Evolutionary conservation across 2,113 vertebrate genomes (phyloP).

Genomic region (Callionymus lyra): DNA sequence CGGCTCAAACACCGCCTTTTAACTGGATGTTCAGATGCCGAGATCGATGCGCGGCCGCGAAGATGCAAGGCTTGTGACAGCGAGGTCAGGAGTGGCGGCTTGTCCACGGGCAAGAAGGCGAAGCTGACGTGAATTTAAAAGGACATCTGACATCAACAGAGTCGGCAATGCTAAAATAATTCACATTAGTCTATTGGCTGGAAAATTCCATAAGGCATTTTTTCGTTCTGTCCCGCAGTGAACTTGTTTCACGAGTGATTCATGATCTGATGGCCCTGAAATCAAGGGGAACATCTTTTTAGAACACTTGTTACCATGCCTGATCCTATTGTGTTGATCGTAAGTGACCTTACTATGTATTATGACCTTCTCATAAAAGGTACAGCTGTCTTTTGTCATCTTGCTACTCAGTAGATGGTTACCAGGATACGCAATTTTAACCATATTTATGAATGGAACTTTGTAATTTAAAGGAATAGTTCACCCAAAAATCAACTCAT

Average conservation of each 20-base stretch:
- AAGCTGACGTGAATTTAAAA: constrained; percentile 14
- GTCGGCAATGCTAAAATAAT: constrained; percentile 24
- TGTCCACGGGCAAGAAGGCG: constrained; percentile 2
- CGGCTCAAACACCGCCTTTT: constrained; percentile 14
- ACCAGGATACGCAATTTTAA: too few relatives aligned
- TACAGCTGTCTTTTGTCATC: too few relatives aligned
- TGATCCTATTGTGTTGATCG: too few relatives aligned
- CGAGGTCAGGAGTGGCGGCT: constrained; percentile 24
- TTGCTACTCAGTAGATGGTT: too few relatives aligned
- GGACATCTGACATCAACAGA: constrained; percentile 23
- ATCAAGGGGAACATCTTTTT: too few relatives aligned
- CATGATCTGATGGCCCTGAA: not conserved
- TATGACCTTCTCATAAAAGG: too few relatives aligned
- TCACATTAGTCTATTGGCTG: constrained; percentile 23
- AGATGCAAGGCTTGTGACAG: constrained; percentile 2
- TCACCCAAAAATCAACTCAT: too few relatives aligned
- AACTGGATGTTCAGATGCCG: constrained; percentile 14
- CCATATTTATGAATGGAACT: too few relatives aligned
- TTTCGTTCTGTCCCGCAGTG: constrained; percentile 6
- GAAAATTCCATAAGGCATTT: constrained; percentile 7
- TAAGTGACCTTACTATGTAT: too few relatives aligned
- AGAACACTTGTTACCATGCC: too few relatives aligned
- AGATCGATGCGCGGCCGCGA: constrained; percentile 6
- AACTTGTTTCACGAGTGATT: not conserved
- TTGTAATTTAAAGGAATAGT: too few relatives aligned